Evolutionary conservation across 2,797 vertebrate species (phyloP).

Genomic region (Apogon hyalosoma): DNA sequence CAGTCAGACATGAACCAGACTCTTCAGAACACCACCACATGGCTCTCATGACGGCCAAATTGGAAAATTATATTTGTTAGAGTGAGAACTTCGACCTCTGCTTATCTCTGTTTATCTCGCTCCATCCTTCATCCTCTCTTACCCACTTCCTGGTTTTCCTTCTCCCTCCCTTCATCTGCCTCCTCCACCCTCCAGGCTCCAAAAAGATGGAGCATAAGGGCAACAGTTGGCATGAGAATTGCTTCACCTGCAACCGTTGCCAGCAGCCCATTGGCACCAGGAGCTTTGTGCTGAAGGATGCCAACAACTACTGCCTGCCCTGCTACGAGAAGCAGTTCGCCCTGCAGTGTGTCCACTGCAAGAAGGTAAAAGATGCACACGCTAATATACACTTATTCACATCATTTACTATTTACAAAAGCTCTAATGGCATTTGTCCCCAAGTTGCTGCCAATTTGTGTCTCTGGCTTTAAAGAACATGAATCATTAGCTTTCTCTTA

Average conservation of each 20-base stretch:
- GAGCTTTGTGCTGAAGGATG: constrained; percentile 93
- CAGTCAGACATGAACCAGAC: neutral
- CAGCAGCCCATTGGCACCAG: constrained; percentile 94
- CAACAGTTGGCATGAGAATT: constrained; percentile 95
- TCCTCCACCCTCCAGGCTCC: constrained; percentile 82
- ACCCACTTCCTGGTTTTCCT: neutral
- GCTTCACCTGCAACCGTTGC: constrained; percentile 91
- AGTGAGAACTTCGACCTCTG: neutral
- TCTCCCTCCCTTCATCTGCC: neutral
- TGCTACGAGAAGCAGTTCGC: constrained; percentile 97
- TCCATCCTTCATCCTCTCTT: neutral
- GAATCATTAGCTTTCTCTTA: neutral
- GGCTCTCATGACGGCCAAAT: neutral
- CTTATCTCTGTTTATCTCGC: neutral
- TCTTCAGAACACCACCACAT: too few relatives aligned
- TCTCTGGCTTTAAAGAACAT: neutral
- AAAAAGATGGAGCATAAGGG: constrained; percentile 97
- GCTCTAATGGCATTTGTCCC: neutral
- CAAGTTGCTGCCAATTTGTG: neutral
- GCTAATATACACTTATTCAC: neutral
- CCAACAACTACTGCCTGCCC: constrained; percentile 90
- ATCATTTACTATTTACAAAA: too few relatives aligned
- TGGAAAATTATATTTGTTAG: constrained; percentile 1
- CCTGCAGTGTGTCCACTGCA: constrained; percentile 92
- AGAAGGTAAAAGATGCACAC: constrained; percentile 84